Evolutionary conservation across 2,888 invertebrate genomes (phyloP), one percentile per base, ranked within the genome.

Genomic region (Eilema sororculum): DNA sequence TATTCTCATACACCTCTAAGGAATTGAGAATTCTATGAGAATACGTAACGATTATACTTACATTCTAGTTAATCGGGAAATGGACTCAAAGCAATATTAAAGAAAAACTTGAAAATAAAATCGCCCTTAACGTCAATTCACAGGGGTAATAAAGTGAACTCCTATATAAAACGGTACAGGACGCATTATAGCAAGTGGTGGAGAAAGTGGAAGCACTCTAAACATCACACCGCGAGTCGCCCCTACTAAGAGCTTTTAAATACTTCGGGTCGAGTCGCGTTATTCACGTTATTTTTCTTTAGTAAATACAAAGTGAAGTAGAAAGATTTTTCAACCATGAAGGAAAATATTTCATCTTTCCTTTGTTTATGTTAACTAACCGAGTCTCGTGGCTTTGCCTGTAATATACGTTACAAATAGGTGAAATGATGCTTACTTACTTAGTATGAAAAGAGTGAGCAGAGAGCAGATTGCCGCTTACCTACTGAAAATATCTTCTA

Each of bases 121-220:
- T 72, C 56, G 56, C 69, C 82, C 73, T 69, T 78, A 67, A 74
- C 69, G 62, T 67, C 78, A 77, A 71, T 67, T 74, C 68, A 69
- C 67, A 68, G 65, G 46, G 66, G 78, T 74, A 80, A 80, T 78
- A 78, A 80, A 80, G 68, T 61, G 58, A 69, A 80, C 80, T 76
- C 65, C 72, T 80, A 75, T 76, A 67, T 71, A 75, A 65, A 75
- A 76, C 71, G 68, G 57, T 66, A 75, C 73, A 82, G 73, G 68
- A 64, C 60, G 75, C 79, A 78, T 78, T 78, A 77, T 73, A 77
- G 69, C 77, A 82, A 80, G 79, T 74, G 69, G 74, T 76, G 69
- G 74, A 71, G 77, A 79, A 66, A 78, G 78, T 76, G 68, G 74
- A 72, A 69, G 73, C 81, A 82, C 83, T 82, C 78, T 82, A 75